Evolutionary conservation across 2,888 invertebrate species (phyloP).

Genomic region (Drosophila meridionalis): DNA sequence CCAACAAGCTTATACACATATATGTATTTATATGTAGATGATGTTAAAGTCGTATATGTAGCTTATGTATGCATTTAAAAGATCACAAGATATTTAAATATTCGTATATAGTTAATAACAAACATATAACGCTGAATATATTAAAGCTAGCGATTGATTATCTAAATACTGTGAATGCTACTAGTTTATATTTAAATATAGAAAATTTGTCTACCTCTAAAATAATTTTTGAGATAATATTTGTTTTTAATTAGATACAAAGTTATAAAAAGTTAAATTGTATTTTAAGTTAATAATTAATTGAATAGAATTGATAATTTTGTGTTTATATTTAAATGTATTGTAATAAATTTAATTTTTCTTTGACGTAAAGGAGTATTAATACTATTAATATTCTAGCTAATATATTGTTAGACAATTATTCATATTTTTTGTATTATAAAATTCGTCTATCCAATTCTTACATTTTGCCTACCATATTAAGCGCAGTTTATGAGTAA

Average conservation of each 20-base stretch:
- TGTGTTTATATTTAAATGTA: no score
- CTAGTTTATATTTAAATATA: no score
- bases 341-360: no score
- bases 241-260: no score
- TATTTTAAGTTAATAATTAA: no score
- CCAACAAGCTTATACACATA: conserved; percentile 18
- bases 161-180: no score
- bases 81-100: background rate
- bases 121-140: background rate
- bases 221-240: no score
- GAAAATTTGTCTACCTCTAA: no score
- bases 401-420: background rate
- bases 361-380: background rate
- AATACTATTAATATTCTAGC: background rate
- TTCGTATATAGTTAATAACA: background rate
- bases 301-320: no score
- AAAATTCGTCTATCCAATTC: background rate
- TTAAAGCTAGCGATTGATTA: background rate
- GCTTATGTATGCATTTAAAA: conserved; percentile 4
- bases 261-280: no score
- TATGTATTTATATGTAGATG: conserved; percentile 1
- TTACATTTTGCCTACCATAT: background rate
- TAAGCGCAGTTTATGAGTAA: background rate
- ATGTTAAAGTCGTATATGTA: conserved; percentile 18
- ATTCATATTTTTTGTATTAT: background rate